A percentile compares a stretch with the other conserved stretches of the same genome.
Evolutionary conservation across 2,888 invertebrate genomes (phyloP).

Genomic region (Phoronis australis): DNA sequence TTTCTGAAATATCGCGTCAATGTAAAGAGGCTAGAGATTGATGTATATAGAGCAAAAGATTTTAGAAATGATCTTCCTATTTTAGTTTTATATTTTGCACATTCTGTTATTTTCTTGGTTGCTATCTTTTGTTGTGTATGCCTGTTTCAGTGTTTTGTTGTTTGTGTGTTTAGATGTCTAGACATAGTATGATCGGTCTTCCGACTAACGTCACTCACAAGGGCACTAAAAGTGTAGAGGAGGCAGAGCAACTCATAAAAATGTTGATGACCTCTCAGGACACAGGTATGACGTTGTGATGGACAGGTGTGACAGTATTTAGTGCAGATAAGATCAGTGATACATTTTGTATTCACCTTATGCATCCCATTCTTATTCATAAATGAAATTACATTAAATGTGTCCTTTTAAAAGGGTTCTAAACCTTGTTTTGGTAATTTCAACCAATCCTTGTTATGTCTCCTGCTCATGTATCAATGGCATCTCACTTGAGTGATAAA

Average conservation of each 20-base stretch:
- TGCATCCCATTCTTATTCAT: neutral
- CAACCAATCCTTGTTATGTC: no score
- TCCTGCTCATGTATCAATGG: no score
- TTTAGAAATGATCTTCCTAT: no score
- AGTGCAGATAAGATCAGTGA: slow-evolving; percentile 4
- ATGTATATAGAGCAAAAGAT: no score
- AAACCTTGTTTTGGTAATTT: neutral
- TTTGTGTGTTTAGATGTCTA: neutral
- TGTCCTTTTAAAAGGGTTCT: neutral
- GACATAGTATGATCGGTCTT: slow-evolving; percentile 37
- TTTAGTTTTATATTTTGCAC: neutral
- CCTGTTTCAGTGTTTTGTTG: neutral
- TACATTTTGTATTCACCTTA: no score
- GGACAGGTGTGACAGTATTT: no score
- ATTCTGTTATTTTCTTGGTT: neutral
- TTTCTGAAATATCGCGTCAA: no score
- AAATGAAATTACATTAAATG: neutral
- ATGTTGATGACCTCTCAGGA: slow-evolving; percentile 25
- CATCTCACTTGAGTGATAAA: no score
- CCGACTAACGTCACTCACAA: slow-evolving; percentile 47
- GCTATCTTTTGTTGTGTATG: neutral
- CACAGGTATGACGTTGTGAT: no score
- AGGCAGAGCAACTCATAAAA: slow-evolving; percentile 45
- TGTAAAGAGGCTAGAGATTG: no score
- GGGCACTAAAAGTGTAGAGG: slow-evolving; percentile 37